These are phyloP conservation scores for Gymnosoma rotundatum DNA, from an alignment of 2,888 invertebrate genomes.

Conservation along the genomic window DNA sequence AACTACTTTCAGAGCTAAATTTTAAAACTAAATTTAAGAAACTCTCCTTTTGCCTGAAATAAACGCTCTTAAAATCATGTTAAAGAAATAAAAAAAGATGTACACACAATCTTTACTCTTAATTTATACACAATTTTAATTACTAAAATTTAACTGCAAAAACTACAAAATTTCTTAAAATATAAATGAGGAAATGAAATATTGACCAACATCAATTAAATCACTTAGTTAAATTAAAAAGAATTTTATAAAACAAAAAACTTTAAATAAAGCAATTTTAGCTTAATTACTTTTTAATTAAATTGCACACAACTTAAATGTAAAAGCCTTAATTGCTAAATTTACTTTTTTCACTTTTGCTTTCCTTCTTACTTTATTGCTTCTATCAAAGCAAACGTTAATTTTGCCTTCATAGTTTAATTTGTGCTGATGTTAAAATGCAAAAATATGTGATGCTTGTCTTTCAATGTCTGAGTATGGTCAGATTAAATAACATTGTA, in stretches of 20 bases:
- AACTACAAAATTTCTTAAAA: neutral
- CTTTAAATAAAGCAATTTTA: slow-evolving; percentile 55
- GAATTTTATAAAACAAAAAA: slow-evolving; percentile 23
- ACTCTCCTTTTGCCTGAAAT: no score
- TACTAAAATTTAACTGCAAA: slow-evolving; percentile 30
- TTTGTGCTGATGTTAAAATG: neutral
- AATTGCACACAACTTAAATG: slow-evolving; percentile 39
- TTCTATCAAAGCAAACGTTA: neutral
- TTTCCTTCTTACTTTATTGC: neutral
- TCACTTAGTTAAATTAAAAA: no score
- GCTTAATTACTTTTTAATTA: slow-evolving; percentile 68
- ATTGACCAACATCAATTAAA: no score
- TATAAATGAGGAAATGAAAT: neutral
- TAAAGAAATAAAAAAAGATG: neutral
- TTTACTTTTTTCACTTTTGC: slow-evolving; percentile 7
- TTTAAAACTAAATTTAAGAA: no score
- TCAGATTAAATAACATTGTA: neutral
- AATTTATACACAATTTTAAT: slow-evolving; percentile 34
- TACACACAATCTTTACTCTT: neutral
- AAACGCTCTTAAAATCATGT: neutral
- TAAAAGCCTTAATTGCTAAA: slow-evolving; percentile 6
- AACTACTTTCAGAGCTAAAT: no score
- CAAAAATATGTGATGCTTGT: no score
- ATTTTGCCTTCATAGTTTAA: neutral
- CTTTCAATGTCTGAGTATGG: neutral